Evolutionary conservation across 2,888 invertebrate genomes (phyloP), one percentile per base, ranked within the genome.

Genomic region (Pyrgus malvae): DNA sequence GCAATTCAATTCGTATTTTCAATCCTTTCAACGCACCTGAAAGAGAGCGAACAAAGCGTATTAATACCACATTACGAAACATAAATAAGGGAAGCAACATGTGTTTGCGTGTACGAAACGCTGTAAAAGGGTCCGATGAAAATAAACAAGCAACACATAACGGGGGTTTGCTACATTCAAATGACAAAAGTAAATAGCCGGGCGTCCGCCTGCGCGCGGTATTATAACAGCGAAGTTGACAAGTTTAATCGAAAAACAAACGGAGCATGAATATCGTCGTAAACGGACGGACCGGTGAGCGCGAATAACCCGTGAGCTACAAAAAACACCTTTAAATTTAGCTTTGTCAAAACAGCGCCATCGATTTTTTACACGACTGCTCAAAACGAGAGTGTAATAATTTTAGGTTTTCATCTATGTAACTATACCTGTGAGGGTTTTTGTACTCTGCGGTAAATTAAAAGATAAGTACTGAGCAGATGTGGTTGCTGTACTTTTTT

Each of bases 1-100:
- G 29, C 33, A 38, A 48, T 50, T 29, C 37, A 37, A 49, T 56
- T 12, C 23, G 12, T 21, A 21, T 21, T 7, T 17, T 35, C 40
- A 35, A 11, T 42, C 25, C 14, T 33, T 46, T 12, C 14, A 65
- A 74, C 79, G 64, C 80, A 83, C 83, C 81, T 80, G 78, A 53
- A 83, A 80, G 65, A 72, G 11, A 40, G 3, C n/a, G 72, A 59
- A 68, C 35, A 62, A 61, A 56, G 17, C 11, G 29, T 17, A 29
- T 27, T n/a, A 44, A 29, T 17, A 29, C n/a, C 27, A 31, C 19
- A 48, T 51, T 14, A 21, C 40, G 21, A 23, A 17, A 12, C 44
- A 19, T 44, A 42, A 35, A 35, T 42, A 51, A 37, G 35, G 37
- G 37, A 37, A 27, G 51, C 31, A 40, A 37, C 44, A 37, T 11